Base-by-base conservation (phyloP, 1,140 invertebrate species). In the Pomacea maculata region DNA sequence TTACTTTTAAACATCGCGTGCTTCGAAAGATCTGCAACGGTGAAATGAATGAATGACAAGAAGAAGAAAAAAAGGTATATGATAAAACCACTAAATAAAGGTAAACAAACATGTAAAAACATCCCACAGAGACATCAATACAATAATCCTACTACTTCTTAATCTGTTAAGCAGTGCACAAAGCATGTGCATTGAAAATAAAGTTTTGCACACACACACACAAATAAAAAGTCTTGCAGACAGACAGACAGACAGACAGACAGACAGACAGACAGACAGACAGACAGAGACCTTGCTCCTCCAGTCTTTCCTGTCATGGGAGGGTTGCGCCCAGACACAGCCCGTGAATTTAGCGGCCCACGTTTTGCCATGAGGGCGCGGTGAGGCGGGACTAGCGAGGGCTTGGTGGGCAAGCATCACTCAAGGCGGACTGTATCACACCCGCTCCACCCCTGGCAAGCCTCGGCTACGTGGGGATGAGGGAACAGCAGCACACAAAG, bases 341-440 rank as follows among this genome's bases (percentile, higher is more conserved):
- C 10, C 7, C 75, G 57, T 19, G 75, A 34, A 65, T 77, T 77
- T 77, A 61, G 63, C 75, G 15, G 61, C 11, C 75, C 21, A 34
- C 45, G 57, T 29, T 34, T 52, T 34, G 25, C 75, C 15, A 29
- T 4, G 57, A 29, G 63, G 75, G 64, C 75, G 75, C 75, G 45
- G 45, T 77, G 64, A 77, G 75, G 29, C 45, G 75, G 75, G 34
- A 34, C 67, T 77, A 57, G 61, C 21, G 34, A 45, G 21, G 75
- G 75, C 64, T 77, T 77, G 57, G 25, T n/a, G 12, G 72, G 72
- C 72, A 21, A 74, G 4, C 52, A 34, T 74, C 34, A 17, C 45
- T n/a, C 21, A 74, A 74, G 72, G 11, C 72, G 25, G 29, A 34
- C 72, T 45, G 34, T 1, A 45, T 2, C 34, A 45, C 3, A 45